Evolutionary conservation across 1,140 invertebrate species (phyloP).

Genomic region (Manduca sexta): DNA sequence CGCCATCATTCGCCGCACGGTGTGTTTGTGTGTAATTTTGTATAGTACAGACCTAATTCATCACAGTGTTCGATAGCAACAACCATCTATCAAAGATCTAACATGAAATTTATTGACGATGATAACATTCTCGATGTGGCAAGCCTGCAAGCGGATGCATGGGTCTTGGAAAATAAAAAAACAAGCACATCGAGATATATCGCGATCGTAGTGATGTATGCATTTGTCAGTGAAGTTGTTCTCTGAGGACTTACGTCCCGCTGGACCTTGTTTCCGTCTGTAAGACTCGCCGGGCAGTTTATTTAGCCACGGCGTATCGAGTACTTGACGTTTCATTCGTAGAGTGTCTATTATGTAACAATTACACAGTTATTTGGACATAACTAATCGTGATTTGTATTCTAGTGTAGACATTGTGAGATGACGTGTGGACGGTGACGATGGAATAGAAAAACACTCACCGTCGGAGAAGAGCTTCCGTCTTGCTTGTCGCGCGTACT

Average conservation of each 20-base stretch:
- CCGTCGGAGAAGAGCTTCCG: conserved; percentile 82
- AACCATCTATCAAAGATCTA: conserved; percentile 18
- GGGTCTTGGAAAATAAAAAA: conserved; percentile 32
- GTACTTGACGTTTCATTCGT: conserved; percentile 59
- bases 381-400: no score
- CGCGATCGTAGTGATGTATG: conserved; percentile 37
- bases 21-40: conserved; percentile 24
- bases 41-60: conserved; percentile 49
- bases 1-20: neutral
- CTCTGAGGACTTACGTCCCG: conserved; percentile 69
- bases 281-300: conserved; percentile 56
- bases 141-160: conserved; percentile 61
- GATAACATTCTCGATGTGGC: conserved; percentile 62
- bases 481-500: conserved; percentile 63
- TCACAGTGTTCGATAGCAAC: conserved; percentile 27
- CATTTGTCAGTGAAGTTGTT: conserved; percentile 3
- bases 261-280: conserved; percentile 68
- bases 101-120: conserved; percentile 27
- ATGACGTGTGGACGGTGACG: neutral
- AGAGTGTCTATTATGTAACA: conserved; percentile 49
- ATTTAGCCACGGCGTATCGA: conserved; percentile 62
- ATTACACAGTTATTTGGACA: conserved; percentile 13
- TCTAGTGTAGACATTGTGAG: no score
- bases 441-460: conserved; percentile 61
- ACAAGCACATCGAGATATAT: conserved; percentile 61